Evolutionary conservation across 2,113 vertebrate genomes (phyloP).

Genomic region (Oreocharis arfaki): DNA sequence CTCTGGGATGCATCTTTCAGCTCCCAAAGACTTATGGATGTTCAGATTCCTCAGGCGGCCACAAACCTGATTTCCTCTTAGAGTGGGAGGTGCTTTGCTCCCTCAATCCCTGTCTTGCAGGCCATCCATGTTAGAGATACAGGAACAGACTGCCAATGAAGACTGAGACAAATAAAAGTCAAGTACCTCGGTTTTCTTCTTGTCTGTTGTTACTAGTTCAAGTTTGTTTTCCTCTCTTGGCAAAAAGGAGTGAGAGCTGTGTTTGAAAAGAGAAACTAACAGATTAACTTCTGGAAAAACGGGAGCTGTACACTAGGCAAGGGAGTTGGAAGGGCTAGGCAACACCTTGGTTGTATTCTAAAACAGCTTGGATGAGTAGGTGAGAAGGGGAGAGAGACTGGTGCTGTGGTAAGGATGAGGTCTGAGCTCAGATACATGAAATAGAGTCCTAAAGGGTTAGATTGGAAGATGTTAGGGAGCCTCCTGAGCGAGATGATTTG

Average conservation of each 20-base stretch:
- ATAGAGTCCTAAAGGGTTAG: not conserved
- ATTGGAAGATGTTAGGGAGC: not conserved
- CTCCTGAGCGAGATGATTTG: not conserved
- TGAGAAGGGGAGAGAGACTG: not conserved
- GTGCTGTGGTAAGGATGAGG: not conserved
- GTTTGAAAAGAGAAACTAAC: not conserved
- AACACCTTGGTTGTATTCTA: not conserved
- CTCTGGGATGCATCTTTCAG: not conserved
- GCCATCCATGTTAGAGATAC: not conserved
- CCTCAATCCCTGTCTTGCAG: not conserved
- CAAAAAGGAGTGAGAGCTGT: not conserved
- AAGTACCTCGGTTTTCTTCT: not conserved
- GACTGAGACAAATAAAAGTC: not conserved
- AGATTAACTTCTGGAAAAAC: not conserved
- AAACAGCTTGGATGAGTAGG: not conserved
- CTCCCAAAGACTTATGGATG: not conserved
- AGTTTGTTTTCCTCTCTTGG: not conserved
- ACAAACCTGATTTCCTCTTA: not conserved
- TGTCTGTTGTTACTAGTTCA: not conserved
- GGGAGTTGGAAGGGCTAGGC: not conserved
- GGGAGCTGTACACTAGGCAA: not conserved
- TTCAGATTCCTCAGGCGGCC: not conserved
- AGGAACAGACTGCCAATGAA: not conserved
- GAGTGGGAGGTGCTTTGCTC: not conserved
- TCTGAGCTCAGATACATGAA: not conserved